Percentiles rank a stretch among this genome's conserved stretches.
Conservation (phyloP, 2,888 invertebrate species). For the Fragum fragum region DNA sequence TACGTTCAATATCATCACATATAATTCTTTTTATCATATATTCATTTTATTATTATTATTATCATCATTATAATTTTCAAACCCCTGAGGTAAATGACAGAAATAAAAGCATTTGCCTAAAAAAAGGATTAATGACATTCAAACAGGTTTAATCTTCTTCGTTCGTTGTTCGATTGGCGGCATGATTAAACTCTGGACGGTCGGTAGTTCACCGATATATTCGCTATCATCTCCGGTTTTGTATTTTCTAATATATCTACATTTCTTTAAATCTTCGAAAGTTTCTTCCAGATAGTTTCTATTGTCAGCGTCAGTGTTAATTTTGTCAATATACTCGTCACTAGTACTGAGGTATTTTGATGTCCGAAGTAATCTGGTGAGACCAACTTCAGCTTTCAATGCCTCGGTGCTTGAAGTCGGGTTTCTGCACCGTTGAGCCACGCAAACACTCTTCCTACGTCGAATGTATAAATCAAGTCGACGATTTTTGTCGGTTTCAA, state of each 20-base stretch:
- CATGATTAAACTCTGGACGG: constrained; percentile 22
- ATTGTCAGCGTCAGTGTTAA: background rate
- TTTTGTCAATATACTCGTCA: constrained; percentile 11
- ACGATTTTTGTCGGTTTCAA: background rate
- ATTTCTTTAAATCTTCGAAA: constrained; percentile 35
- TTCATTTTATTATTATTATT: too few species aligned
- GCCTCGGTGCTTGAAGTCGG: background rate
- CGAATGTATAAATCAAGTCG: background rate
- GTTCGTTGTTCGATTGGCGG: constrained; percentile 4
- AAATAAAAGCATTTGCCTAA: too few species aligned
- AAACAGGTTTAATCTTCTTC: background rate
- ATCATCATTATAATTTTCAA: too few species aligned
- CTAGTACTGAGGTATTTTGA: background rate
- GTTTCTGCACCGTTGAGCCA: background rate
- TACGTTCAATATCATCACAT: too few species aligned
- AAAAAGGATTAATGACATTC: background rate
- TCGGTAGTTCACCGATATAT: constrained; percentile 5
- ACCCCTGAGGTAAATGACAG: too few species aligned
- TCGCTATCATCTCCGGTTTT: constrained; percentile 17
- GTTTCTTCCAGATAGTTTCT: background rate
- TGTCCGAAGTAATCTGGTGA: background rate
- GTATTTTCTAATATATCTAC: constrained; percentile 46
- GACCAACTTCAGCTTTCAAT: background rate
- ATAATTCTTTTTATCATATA: too few species aligned
- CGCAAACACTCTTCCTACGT: constrained; percentile 1